phyloP scores from a whole-genome alignment of 2,888 invertebrate genomes.

The Carcina quercana region DNA sequence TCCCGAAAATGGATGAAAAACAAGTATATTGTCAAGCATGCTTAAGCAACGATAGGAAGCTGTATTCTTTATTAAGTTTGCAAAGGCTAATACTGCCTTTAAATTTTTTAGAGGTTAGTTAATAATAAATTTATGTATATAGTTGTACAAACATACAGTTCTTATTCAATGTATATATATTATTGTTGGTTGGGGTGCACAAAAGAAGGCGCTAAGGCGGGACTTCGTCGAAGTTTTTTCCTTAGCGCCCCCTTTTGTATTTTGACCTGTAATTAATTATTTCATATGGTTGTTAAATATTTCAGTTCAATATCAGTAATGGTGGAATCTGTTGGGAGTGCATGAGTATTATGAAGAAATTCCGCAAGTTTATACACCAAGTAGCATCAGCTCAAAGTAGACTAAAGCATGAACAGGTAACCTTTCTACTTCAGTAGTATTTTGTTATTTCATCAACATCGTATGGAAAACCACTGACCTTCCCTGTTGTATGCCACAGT shows the following conservation, averaged over 20 bases:
- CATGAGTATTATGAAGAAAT: conserved; percentile 24
- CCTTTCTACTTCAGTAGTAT: no score
- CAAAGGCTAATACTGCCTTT: conserved; percentile 16
- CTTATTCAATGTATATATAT: not conserved
- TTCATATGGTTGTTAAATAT: no score
- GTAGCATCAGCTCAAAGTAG: conserved; percentile 22
- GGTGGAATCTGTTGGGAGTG: conserved; percentile 44
- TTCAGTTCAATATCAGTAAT: conserved; percentile 19
- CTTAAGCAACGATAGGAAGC: conserved; percentile 21
- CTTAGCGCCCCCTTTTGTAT: not conserved
- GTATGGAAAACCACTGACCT: no score
- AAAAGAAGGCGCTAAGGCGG: not conserved
- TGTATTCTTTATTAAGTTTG: conserved; percentile 17
- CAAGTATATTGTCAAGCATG: conserved; percentile 26
- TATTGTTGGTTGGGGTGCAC: not conserved
- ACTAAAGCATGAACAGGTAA: conserved; percentile 14
- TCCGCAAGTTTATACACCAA: conserved; percentile 27
- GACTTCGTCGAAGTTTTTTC: not conserved
- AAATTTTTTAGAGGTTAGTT: conserved; percentile 19
- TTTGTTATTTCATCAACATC: no score
- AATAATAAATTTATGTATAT: not conserved
- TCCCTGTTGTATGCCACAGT: no score
- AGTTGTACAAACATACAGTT: not conserved
- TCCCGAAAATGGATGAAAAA: conserved; percentile 16
- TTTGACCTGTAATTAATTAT: not conserved